phyloP scores from a whole-genome alignment of 2,113 vertebrate species.

The Saccopteryx bilineata region DNA sequence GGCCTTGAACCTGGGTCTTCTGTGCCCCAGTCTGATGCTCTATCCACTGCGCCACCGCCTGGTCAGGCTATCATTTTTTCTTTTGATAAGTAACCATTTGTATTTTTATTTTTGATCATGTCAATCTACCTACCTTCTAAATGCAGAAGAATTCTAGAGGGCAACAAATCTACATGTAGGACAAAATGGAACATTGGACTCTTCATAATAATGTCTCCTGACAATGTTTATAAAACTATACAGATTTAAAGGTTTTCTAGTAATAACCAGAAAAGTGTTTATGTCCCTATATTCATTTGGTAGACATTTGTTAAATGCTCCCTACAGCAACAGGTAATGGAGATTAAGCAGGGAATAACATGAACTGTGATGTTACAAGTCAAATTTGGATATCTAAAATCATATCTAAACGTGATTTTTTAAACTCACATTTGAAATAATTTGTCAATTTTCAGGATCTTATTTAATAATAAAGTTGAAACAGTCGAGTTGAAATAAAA shows the following conservation, averaged over 20 bases:
- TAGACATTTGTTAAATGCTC: background rate
- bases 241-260: background rate
- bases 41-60: no score
- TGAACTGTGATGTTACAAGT: background rate
- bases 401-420: background rate
- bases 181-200: constrained; percentile 10
- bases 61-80: background rate
- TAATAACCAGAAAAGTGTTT: background rate
- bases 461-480: constrained; percentile 42
- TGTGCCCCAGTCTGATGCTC: no score
- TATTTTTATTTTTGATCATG: constrained; percentile 39
- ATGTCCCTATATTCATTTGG: background rate
- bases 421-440: constrained; percentile 35
- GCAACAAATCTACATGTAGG: background rate
- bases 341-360: background rate
- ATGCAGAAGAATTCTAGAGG: background rate
- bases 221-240: background rate
- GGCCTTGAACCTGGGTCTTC: no score
- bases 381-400: background rate
- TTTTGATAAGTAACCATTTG: constrained; percentile 20
- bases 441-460: background rate
- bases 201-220: background rate
- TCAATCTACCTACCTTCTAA: background rate
- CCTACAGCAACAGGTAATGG: background rate
- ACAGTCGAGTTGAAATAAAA: background rate